These are phyloP conservation scores for Papilio protenor DNA, from an alignment of 2,888 invertebrate genomes.

Conservation along the genomic window DNA sequence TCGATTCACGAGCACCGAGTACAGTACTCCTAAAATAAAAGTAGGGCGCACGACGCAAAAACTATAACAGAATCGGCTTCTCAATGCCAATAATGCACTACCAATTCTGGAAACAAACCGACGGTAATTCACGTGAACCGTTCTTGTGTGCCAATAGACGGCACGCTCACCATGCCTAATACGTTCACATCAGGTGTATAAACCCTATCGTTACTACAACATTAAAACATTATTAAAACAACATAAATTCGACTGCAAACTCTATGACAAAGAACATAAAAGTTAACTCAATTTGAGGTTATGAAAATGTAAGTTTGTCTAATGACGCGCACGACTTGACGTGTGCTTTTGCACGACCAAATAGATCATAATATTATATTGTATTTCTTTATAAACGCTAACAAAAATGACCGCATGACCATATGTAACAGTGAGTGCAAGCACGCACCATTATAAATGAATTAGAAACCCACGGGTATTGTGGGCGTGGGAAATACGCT, in stretches of 20 bases:
- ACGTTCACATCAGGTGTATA: slow-evolving; percentile 74
- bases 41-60: slow-evolving; percentile 9
- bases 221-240: slow-evolving; percentile 30
- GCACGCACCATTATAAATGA: slow-evolving; percentile 45
- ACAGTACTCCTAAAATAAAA: slow-evolving; percentile 13
- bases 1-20: background rate
- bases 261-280: slow-evolving; percentile 45
- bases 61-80: slow-evolving; percentile 5
- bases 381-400: slow-evolving; percentile 72
- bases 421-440: slow-evolving; percentile 53
- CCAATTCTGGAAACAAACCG: slow-evolving; percentile 40
- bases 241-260: slow-evolving; percentile 43
- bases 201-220: slow-evolving; percentile 55
- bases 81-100: slow-evolving; percentile 40
- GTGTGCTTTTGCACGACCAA: slow-evolving; percentile 72
- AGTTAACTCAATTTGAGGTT: background rate
- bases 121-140: slow-evolving; percentile 40
- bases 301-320: slow-evolving; percentile 47
- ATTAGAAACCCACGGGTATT: slow-evolving; percentile 31
- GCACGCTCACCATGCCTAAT: slow-evolving; percentile 71
- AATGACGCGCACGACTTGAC: slow-evolving; percentile 56
- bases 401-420: slow-evolving; percentile 75
- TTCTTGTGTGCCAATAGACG: slow-evolving; percentile 57
- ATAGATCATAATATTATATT: slow-evolving; percentile 60
- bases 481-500: slow-evolving; percentile 41